These are phyloP conservation scores for Cebus imitator DNA, from an alignment of 2,113 vertebrate species.

Conservation along the genomic window DNA sequence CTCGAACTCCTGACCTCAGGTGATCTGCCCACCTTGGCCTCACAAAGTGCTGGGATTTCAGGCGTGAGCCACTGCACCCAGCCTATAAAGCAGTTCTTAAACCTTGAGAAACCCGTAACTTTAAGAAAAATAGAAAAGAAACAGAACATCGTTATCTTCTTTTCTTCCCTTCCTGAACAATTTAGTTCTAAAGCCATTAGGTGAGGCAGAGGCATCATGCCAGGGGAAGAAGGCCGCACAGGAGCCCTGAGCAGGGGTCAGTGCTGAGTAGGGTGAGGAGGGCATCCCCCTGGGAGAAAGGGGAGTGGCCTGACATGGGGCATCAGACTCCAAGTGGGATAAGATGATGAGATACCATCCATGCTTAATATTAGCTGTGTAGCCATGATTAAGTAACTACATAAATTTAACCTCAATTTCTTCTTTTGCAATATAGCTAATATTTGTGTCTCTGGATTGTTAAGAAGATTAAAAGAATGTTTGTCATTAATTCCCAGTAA, in stretches of 20 bases:
- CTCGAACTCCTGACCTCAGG: too few relatives aligned
- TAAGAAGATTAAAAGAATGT: not conserved
- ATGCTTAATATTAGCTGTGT: not conserved
- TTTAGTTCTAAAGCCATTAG: not conserved
- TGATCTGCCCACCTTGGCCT: too few relatives aligned
- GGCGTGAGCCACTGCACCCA: too few relatives aligned
- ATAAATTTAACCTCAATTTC: not conserved
- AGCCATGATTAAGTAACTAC: not conserved
- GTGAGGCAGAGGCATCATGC: not conserved
- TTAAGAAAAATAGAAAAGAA: not conserved
- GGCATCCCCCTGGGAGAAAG: not conserved
- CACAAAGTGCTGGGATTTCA: too few relatives aligned
- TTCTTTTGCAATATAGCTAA: not conserved
- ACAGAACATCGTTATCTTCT: not conserved
- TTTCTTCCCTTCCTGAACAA: not conserved
- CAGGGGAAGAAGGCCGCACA: too few relatives aligned
- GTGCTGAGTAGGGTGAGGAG: accelerated
- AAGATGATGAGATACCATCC: not conserved
- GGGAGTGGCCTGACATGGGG: accelerated
- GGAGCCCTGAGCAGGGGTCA: not conserved
- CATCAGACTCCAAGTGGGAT: too few relatives aligned
- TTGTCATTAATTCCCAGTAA: not conserved
- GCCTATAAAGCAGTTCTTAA: not conserved
- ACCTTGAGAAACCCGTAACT: not conserved
- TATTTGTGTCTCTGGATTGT: not conserved